Percentiles rank a stretch among this genome's conserved stretches.
Conservation (phyloP, 2,888 invertebrate species). For the Nomada ferruginata region DNA sequence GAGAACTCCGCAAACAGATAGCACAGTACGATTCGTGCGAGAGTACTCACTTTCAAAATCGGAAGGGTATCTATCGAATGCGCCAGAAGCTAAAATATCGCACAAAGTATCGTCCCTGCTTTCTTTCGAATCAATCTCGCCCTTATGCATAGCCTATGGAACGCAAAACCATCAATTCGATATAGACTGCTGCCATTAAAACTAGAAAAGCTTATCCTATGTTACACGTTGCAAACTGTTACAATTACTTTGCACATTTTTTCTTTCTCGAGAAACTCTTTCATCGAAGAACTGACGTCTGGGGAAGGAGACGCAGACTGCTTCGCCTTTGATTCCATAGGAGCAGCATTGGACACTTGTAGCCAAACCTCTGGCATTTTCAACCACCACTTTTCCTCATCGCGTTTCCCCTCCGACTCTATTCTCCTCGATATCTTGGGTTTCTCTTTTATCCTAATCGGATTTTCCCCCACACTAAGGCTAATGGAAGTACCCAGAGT, state of each 20-base stretch:
- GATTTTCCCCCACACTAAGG: conserved; percentile 77
- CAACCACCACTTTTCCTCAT: conserved; percentile 76
- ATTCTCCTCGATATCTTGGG: conserved; percentile 59
- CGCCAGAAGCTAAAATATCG: conserved; percentile 79
- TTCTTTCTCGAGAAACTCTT: conserved; percentile 81
- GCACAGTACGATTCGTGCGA: neutral
- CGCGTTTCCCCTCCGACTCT: conserved; percentile 31
- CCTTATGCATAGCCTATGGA: conserved; percentile 71
- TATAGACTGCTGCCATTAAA: neutral
- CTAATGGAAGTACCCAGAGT: conserved; percentile 78
- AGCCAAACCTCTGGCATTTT: conserved; percentile 75
- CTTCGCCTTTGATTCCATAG: conserved; percentile 58
- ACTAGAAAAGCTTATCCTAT: neutral
- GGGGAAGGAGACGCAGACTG: conserved; percentile 70
- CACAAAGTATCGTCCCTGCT: conserved; percentile 78
- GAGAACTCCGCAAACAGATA: neutral
- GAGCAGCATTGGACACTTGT: conserved; percentile 59
- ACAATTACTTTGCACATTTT: conserved; percentile 79
- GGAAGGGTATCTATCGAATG: conserved; percentile 81
- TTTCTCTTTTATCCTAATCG: conserved; percentile 76
- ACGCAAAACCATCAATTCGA: conserved; percentile 1
- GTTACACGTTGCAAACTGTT: neutral
- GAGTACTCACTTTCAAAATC: conserved; percentile 80
- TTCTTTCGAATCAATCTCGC: conserved; percentile 72
- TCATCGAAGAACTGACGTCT: conserved; percentile 80